These are phyloP conservation scores for Xiphorhynchus elegans DNA, from an alignment of 2,113 vertebrate species.

Conservation along the genomic window DNA sequence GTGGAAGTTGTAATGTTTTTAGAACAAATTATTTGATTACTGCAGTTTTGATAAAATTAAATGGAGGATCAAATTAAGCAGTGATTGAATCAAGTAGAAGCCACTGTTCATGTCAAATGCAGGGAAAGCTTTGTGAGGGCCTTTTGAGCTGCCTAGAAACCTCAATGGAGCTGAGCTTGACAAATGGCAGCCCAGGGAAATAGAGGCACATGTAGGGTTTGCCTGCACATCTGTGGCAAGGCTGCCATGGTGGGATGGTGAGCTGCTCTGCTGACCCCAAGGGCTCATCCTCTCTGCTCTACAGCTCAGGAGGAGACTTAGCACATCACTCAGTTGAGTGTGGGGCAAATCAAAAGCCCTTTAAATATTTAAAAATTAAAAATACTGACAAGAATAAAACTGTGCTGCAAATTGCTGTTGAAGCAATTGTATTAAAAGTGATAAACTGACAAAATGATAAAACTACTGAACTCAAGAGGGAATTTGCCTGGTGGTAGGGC, in stretches of 20 bases:
- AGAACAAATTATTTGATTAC: conserved; percentile 46
- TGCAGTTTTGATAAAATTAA: conserved; percentile 51
- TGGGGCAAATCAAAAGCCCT: neutral
- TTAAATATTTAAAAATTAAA: neutral
- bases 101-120: neutral
- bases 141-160: neutral
- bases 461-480: neutral
- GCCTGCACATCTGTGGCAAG: neutral
- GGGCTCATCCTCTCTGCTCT: neutral
- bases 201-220: rapidly evolving
- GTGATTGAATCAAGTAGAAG: conserved; percentile 54
- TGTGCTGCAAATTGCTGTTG: neutral
- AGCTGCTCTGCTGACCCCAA: neutral
- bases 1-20: conserved; percentile 44
- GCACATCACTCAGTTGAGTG: neutral
- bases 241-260: neutral
- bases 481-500: neutral
- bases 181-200: neutral
- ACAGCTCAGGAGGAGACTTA: neutral
- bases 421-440: neutral
- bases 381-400: neutral
- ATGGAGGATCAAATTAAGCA: conserved; percentile 57
- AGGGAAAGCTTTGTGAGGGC: neutral
- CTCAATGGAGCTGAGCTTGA: neutral
- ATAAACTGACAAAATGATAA: neutral